phyloP scores from a whole-genome alignment of 2,888 invertebrate species.

The Podotricha telesiphe region DNA sequence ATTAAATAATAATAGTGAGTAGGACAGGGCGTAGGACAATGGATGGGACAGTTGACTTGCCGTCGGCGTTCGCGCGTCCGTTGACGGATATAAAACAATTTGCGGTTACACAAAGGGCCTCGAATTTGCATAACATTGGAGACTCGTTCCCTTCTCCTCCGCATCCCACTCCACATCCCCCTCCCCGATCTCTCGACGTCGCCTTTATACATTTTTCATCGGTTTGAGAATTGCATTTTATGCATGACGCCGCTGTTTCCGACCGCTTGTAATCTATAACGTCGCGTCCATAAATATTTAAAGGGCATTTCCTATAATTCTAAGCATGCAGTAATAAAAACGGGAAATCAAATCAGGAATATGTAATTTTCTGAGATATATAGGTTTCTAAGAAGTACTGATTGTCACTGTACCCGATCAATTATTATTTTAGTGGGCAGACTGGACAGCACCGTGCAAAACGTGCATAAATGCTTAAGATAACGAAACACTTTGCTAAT shows the following conservation, averaged over 20 bases:
- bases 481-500: too few relatives aligned
- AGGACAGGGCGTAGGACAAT: background rate
- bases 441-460: too few relatives aligned
- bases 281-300: constrained; percentile 23
- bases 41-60: background rate
- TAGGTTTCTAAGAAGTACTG: too few relatives aligned
- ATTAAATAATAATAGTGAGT: background rate
- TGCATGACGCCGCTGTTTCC: constrained; percentile 18
- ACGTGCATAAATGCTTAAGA: too few relatives aligned
- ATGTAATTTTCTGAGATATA: background rate
- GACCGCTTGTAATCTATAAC: constrained; percentile 7
- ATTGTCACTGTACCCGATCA: too few relatives aligned
- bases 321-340: background rate
- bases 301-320: constrained; percentile 14
- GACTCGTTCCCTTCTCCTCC: background rate
- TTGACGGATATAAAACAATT: constrained; percentile 23
- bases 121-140: constrained; percentile 22
- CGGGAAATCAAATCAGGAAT: background rate
- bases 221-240: constrained; percentile 23
- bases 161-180: background rate
- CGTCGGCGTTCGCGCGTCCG: background rate
- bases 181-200: background rate
- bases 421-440: too few relatives aligned
- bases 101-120: constrained; percentile 16
- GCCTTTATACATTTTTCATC: constrained; percentile 28